Evolutionary conservation across 1,140 invertebrate species (phyloP), one percentile per base, ranked within the genome.

Genomic region (Neelides sp.): DNA sequence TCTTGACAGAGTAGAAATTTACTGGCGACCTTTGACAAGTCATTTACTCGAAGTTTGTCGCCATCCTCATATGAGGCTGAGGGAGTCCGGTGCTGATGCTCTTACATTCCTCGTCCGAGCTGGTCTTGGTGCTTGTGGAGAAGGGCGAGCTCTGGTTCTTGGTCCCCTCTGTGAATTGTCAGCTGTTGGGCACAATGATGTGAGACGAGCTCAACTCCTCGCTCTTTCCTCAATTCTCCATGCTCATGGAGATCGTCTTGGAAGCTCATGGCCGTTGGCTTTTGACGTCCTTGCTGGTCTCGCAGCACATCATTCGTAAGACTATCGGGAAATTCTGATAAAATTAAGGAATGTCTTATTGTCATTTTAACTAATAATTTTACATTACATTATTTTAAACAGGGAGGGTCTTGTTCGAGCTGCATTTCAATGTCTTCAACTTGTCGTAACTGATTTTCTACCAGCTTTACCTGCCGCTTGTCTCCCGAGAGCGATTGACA

Each of bases 71-170:
- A 83, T 87, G 47, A 74, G 85, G 50, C 91, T 98, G 85, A 73
- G 94, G 27, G 90, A 93, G 69, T 98, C 93, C 92, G 93, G 92
- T 4, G 90, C 94, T 1, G 90, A 96, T 70, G 91, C 93, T 2
- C 80, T 98, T 15, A 97, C 93, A 0, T 90, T 88, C 64, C 70
- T 98, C 17, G 89, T 97, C 0, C 88, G 90, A 69, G 90, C 90
- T n/a, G 73, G 97, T 36, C 80, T 85, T 54, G 80, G 83, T 60
- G 50, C 56, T 37, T 48, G 52, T 22, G 57, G 48, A 3, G 54
- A 60, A 10, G 54, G 57, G 19, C 54, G 88, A 79, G 81, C 83
- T 0, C 74, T 91, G 46, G 70, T 97, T 8, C 64, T 98, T 39
- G 80, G 82, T 61, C 92, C 93, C 2, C 71, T 98, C 5, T 82